These are phyloP conservation scores for Hepsetus odoe DNA, from an alignment of 2,113 vertebrate species.

Conservation along the genomic window DNA sequence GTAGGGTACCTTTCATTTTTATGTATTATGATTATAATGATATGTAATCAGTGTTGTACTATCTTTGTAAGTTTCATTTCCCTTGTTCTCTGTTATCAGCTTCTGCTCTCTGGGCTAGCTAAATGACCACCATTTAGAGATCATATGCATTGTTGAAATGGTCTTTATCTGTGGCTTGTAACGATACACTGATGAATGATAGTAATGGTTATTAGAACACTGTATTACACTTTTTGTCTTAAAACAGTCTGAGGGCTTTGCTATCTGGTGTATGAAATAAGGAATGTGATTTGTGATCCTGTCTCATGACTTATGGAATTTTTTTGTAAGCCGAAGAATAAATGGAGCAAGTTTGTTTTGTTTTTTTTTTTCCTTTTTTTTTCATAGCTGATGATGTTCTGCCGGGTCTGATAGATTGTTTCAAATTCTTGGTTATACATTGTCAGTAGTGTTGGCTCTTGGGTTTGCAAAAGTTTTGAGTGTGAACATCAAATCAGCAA, in stretches of 20 bases:
- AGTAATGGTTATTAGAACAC: constrained; percentile 32
- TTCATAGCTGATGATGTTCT: constrained; percentile 12
- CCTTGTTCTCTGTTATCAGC: constrained; percentile 24
- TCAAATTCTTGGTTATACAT: constrained; percentile 3
- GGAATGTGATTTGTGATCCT: constrained; percentile 19
- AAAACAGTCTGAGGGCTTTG: constrained; percentile 52
- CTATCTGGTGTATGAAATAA: constrained; percentile 32
- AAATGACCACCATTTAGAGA: constrained; percentile 8
- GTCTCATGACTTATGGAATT: constrained; percentile 16
- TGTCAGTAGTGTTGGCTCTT: constrained; percentile 18
- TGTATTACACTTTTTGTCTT: constrained; percentile 49
- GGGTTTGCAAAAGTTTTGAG: constrained; percentile 32
- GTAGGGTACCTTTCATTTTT: constrained; percentile 30
- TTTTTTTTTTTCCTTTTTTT: too few species aligned
- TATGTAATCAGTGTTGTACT: constrained; percentile 33
- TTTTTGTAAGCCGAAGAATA: constrained; percentile 41
- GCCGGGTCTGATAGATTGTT: constrained; percentile 2
- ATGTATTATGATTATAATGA: constrained; percentile 30
- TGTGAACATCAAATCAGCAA: constrained; percentile 29
- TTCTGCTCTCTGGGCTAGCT: constrained; percentile 35
- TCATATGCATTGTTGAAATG: neutral
- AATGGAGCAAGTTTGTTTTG: neutral
- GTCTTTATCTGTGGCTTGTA: constrained; percentile 28
- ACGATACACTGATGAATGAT: constrained; percentile 21
- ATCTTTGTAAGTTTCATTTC: constrained; percentile 33